Percentiles rank a stretch among this genome's conserved stretches.
These are phyloP conservation scores for Clytia hemisphaerica DNA, from an alignment of 30 jellyfish, hydroid and myxozoan genomes.

Conservation along the genomic window DNA sequence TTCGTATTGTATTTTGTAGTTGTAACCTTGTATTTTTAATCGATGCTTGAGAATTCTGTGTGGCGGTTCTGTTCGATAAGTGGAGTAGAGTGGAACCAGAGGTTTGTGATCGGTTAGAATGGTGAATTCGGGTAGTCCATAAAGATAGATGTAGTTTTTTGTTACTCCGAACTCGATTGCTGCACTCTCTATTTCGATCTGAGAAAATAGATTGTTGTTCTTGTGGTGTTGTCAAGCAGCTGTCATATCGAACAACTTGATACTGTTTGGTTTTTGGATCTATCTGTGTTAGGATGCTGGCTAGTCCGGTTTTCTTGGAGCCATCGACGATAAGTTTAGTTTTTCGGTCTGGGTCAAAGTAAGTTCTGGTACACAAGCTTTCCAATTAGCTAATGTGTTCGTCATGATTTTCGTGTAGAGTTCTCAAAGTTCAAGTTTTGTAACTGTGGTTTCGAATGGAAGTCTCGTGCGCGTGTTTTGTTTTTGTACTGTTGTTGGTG, in stretches of 20 bases:
- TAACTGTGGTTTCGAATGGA: too few species aligned
- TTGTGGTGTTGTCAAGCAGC: constrained; percentile 1
- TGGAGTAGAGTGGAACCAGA: constrained; percentile 16
- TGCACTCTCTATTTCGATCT: constrained; percentile 1
- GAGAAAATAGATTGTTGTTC: background rate
- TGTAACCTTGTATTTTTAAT: constrained; percentile 13
- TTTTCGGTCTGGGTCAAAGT: background rate
- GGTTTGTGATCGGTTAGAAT: constrained; percentile 41
- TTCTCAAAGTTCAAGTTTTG: too few species aligned
- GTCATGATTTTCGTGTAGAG: too few species aligned
- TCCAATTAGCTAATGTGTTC: too few species aligned
- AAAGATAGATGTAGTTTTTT: constrained; percentile 2
- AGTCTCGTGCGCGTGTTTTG: too few species aligned
- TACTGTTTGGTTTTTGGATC: constrained; percentile 3
- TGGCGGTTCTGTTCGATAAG: constrained; percentile 8
- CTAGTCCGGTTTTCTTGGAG: background rate
- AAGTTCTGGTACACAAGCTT: too few species aligned
- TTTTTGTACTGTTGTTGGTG: too few species aligned
- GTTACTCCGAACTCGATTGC: constrained; percentile 4
- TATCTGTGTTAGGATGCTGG: constrained; percentile 5
- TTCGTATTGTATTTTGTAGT: constrained; percentile 9
- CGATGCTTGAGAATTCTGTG: constrained; percentile 16
- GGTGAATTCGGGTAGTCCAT: constrained; percentile 28
- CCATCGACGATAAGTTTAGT: constrained; percentile 19
- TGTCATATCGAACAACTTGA: constrained; percentile 17